These are phyloP conservation scores for Onychostoma macrolepis DNA, from an alignment of 2,113 vertebrate species.

Conservation along the genomic window DNA sequence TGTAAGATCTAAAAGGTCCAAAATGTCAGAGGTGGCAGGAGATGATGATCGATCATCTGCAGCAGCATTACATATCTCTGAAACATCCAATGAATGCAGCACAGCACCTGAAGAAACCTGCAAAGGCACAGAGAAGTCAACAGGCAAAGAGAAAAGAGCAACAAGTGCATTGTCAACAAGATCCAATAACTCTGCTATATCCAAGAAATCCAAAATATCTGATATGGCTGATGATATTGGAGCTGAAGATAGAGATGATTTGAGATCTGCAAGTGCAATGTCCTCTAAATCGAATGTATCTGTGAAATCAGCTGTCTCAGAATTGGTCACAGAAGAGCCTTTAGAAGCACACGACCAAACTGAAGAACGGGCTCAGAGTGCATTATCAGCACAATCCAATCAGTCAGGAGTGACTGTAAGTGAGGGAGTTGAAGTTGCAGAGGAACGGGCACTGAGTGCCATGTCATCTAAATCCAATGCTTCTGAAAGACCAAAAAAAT, in stretches of 20 bases:
- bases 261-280: slow-evolving; percentile 9
- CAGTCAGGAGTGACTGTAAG: slow-evolving; percentile 53
- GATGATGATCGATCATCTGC: neutral
- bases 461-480: slow-evolving; percentile 34
- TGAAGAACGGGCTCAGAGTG: slow-evolving; percentile 60
- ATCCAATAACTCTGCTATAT: neutral
- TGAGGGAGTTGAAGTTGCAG: slow-evolving; percentile 4
- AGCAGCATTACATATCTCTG: neutral
- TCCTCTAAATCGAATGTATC: slow-evolving; percentile 22
- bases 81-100: neutral
- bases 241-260: neutral
- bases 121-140: neutral
- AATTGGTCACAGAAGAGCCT: neutral
- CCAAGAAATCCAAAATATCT: slow-evolving; percentile 17
- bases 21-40: slow-evolving; percentile 15
- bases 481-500: slow-evolving; percentile 46
- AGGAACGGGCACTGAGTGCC: slow-evolving; percentile 15
- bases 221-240: neutral
- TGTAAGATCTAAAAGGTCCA: slow-evolving; percentile 43
- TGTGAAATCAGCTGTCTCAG: neutral
- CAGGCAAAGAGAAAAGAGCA: slow-evolving; percentile 34
- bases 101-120: neutral
- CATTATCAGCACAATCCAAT: slow-evolving; percentile 67
- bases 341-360: slow-evolving; percentile 20
- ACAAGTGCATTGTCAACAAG: slow-evolving; percentile 36